Base-by-base conservation (phyloP, 1,140 invertebrate genomes). In the Heliconius melpomene region DNA sequence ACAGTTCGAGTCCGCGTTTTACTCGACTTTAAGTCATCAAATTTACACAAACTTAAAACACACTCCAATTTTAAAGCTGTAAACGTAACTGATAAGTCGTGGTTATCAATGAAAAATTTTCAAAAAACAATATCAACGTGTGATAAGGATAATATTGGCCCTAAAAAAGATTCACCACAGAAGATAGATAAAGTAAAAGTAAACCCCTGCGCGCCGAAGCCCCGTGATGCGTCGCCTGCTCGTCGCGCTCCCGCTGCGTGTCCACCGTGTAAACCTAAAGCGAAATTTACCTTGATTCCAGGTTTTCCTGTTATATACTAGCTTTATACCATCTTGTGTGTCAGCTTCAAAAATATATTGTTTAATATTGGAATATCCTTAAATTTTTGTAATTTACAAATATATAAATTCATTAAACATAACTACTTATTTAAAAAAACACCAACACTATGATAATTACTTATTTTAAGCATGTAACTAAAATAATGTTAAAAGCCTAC, bases 121-220 rank as follows among this genome's bases (percentile, higher is more conserved):
- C 82, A 86, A 57, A 86, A 86, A 38, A 86, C 83, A 66, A 32
- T 83, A 32, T 52, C 83, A 16, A 78, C 79, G 3, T 75, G 60
- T 40, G 16, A 66, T 77, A 77, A 77, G 29, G 46, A 71, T 38
- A 40, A 77, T n/a, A 18, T 11, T 60, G 29, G 9, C 16, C 20
- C 60, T 46, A 66, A 70, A 50, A 9, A 29, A 20, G 46, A 77
- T 70, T 70, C 13, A 40, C 57, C 46, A 23, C n/a, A 46, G 13
- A 60, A 46, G 8, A 9, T 8, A 46, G 40, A 46, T 50, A 52
- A 66, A 66, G 8, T n/a, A 66, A 29, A 26, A 66, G 6, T n/a
- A 23, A 23, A 57, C 9, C 54, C n/a, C 9, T 57, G 54, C 9
- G 54, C 54, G 8, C 54, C 54, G 8, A 57, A 23, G n/a, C 60